phyloP scores from a whole-genome alignment of 2,113 vertebrate genomes.

The Notechis scutatus region DNA sequence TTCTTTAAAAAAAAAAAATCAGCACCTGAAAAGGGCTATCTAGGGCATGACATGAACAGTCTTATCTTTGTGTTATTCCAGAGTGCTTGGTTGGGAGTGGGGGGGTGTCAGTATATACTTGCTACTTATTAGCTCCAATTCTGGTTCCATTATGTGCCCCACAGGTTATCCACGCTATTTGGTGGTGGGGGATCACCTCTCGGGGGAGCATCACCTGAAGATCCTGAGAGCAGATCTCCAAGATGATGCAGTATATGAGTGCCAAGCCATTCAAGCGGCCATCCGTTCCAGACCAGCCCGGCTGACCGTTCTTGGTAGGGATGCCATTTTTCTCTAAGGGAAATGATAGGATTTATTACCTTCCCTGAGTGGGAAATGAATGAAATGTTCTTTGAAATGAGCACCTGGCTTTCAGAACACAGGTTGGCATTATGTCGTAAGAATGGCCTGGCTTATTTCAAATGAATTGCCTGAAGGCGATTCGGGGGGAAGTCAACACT shows the following conservation, averaged over 20 bases:
- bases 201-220: constrained; percentile 90
- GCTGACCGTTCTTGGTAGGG: constrained; percentile 92
- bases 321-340: fast-evolving
- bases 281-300: constrained; percentile 91
- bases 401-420: neutral
- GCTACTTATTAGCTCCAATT: fast-evolving
- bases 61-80: neutral
- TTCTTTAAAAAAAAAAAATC: neutral
- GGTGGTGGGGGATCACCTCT: constrained; percentile 90
- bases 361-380: fast-evolving
- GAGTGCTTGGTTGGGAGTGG: too few relatives aligned
- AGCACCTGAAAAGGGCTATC: neutral
- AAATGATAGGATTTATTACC: fast-evolving
- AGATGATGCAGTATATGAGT: constrained; percentile 94
- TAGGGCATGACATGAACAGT: neutral
- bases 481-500: neutral
- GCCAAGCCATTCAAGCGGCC: constrained; percentile 94
- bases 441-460: neutral
- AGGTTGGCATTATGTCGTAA: neutral
- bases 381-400: neutral
- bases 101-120: fast-evolving
- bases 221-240: constrained; percentile 91
- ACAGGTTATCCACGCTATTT: constrained; percentile 95
- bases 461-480: neutral
- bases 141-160: fast-evolving